Base-by-base conservation (phyloP, 2,113 vertebrate genomes). In the Euleptes europaea region DNA sequence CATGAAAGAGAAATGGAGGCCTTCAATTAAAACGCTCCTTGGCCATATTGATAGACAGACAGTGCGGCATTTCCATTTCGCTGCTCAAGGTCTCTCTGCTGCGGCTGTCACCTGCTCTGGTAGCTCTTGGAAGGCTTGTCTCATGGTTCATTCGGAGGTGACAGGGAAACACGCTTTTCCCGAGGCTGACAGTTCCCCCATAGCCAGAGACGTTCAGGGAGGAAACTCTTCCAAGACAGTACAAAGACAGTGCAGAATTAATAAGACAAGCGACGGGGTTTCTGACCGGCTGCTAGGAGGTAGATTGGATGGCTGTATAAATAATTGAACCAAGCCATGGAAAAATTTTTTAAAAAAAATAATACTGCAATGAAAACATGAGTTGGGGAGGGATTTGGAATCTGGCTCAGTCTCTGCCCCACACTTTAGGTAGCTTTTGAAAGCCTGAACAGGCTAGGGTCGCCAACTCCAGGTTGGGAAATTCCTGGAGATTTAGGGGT, bases 1-100 rank as follows among this genome's bases (percentile, higher is more conserved):
- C 95, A 81, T 91, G 90, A 95, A 89, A 94, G 92, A 95, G 87
- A 85, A 94, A 96, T 96, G 94, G 96, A 21, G 95, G 95, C 94
- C 94, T 95, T 95, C 93, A 94, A 95, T 94, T 93, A 92, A 94
- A 93, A 94, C 92, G 93, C 92, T 94, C 91, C 72, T 89, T 94
- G 85, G 88, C 40, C 42, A 33, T 13, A 47, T 26, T 33, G 57
- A 40, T 26, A 69, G n/a, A 51, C 21, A 67, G 19, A 40, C 88
- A 83, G 86, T 88, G 15, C 4, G 66, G 92, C 93, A 93, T 93
- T 93, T 95, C 88, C 83, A 85, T 78, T 26, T 28, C 76, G 47
- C 83, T 90, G 88, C 79, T 35, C 23, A 91, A 88, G 85, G 92
- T 91, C 78, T 85, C 88, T 83, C 90, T 71, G 40, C 80, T 66